Base-by-base conservation (phyloP, 2,888 invertebrate genomes). In the Drosophila mimetica region DNA sequence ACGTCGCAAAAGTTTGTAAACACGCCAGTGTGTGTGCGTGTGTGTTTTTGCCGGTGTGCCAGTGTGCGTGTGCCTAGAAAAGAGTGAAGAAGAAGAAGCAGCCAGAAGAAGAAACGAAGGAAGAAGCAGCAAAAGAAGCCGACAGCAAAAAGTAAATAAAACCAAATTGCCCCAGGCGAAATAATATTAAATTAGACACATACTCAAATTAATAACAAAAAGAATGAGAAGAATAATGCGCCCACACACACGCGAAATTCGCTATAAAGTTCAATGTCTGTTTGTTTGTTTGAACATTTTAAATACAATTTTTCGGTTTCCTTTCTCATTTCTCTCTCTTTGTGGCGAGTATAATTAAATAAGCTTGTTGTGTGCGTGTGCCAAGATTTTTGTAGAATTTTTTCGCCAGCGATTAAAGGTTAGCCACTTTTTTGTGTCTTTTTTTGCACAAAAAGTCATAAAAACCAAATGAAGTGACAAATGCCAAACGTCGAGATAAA, bases 1-100 rank as follows among this genome's bases (percentile, higher is more conserved):
- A 86, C 81, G 89, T 88, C 89, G 89, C 81, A 82, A 82, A 82
- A 82, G 87, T 88, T 82, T 82, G 81, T 82, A 82, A 82, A 82
- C 81, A 48, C 58, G 44, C 54, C 52, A 48, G 66, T 55, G 46
- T 53, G 51, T 71, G 60, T 61, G 64, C 71, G 59, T 36, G 34
- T 58, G 73, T 53, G 60, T 42, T 59, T 73, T 58, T 37, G 57
- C 55, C 55, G 55, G 55, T 28, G 37, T 30, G 16, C 25, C 36
- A 37, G 76, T 76, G 79, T 58, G 79, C 63, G 79, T 82, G 76
- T 72, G 69, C 58, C 72, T 77, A 87, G 81, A 75, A 80, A 80
- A 50, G 69, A 75, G 67, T 64, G 50, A 44, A 28, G 32, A 37
- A 58, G 57, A 48, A 53, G 50, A 57, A 65, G 37, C 16, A 55